Base-by-base conservation (phyloP, 1,140 invertebrate genomes). In the Drosophila tristis region DNA sequence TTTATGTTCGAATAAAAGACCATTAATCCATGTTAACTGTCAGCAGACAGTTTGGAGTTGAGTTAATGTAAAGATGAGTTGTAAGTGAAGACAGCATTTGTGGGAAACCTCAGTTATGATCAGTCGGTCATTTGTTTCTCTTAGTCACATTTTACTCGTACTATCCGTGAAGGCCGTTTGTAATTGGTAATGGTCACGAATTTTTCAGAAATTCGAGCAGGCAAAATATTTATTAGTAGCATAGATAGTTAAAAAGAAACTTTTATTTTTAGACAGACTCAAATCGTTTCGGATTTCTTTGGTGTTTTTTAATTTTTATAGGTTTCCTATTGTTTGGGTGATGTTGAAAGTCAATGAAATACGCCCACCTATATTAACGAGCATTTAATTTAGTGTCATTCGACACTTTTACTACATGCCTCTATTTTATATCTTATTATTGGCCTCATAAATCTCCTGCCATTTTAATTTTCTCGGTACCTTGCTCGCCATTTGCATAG, bases 351-450 rank as follows among this genome's bases (percentile, higher is more conserved):
- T 55, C 9, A 74, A 68, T 64, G 42, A 74, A 78, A 64, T 71
- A 75, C 71, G 71, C 72, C 72, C 72, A 75, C 76, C 71, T 75
- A 75, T 75, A 66, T 78, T 75, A 78, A 78, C 76, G 61, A 78
- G 66, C 73, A 57, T 75, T 78, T 78, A 66, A 78, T 78, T 72
- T 60, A 65, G 60, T 58, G 53, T 56, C 71, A 74, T 75, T 78
- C 66, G 61, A 72, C 76, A 71, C 72, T 71, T 75, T 78, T 74
- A 73, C 70, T 65, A 48, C 62, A 58, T 59, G 48, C 4, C 45
- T 63, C 43, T 78, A 8, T 51, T 62, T 48, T 31, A 59, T 54
- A 71, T 70, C 57, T 62, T 71, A 60, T 70, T 74, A 68, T 71
- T 76, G 67, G 63, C 55, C 56, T 49, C 65, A 78, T 74, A 74